These are phyloP conservation scores for Heterocephalus glaber DNA, from an alignment of 2,113 vertebrate species.

Conservation along the genomic window DNA sequence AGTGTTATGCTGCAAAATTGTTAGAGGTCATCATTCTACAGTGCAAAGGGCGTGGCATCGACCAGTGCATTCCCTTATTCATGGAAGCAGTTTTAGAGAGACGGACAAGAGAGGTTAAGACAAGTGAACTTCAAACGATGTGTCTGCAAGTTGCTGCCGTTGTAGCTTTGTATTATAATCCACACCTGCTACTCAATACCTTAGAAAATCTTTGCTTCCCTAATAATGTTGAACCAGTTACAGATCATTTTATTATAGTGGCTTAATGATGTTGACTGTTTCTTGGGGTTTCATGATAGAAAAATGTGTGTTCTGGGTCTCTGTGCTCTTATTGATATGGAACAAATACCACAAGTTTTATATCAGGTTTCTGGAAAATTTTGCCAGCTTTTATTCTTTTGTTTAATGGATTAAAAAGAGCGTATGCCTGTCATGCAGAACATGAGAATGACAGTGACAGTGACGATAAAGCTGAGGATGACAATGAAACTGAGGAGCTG, in stretches of 20 bases:
- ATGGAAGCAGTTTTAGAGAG: conserved; percentile 97
- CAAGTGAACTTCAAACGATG: conserved; percentile 98
- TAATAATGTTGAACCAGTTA: conserved; percentile 98
- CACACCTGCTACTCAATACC: conserved; percentile 95
- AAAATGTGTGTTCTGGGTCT: conserved; percentile 98
- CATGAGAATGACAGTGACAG: conserved; percentile 98
- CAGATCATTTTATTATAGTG: conserved; percentile 99
- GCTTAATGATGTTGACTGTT: conserved; percentile 99
- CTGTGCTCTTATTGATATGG: conserved; percentile 97
- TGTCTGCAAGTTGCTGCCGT: conserved; percentile 99
- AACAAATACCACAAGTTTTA: conserved; percentile 95
- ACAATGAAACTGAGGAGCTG: conserved; percentile 94
- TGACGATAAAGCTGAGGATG: conserved; percentile 95
- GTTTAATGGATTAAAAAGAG: conserved; percentile 97
- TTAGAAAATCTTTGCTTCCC: conserved; percentile 98
- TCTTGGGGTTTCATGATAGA: conserved; percentile 98
- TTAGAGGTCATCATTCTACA: conserved; percentile 98
- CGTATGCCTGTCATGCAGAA: conserved; percentile 97
- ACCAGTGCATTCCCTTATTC: conserved; percentile 97
- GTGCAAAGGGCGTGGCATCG: conserved; percentile 98
- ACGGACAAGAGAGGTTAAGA: conserved; percentile 97
- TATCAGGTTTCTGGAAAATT: conserved; percentile 95
- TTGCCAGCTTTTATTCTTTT: conserved; percentile 96
- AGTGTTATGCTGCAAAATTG: conserved; percentile 97
- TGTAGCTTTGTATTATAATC: conserved; percentile 97